Evolutionary conservation across 2,797 vertebrate genomes (phyloP).

Genomic region (Hoplostethus atlanticus): DNA sequence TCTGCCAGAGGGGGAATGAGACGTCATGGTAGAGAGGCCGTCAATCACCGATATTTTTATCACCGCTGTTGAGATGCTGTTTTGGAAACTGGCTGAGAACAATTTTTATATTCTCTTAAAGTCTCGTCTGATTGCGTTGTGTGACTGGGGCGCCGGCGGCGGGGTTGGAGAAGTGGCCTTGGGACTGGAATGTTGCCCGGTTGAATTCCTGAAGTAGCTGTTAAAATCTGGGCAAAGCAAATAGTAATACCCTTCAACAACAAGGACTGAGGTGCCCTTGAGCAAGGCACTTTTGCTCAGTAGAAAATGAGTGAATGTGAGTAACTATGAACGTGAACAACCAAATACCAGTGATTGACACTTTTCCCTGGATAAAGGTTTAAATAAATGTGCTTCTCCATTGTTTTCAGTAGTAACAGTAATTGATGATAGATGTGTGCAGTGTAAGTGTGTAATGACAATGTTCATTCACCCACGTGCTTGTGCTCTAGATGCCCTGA

Average conservation of each 20-base stretch:
- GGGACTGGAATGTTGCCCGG: too few relatives aligned
- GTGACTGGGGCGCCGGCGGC: too few relatives aligned
- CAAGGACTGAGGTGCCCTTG: too few relatives aligned
- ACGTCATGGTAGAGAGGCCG: background rate
- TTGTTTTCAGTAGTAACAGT: background rate
- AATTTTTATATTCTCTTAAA: background rate
- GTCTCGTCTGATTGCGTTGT: background rate
- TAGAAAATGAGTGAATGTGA: too few relatives aligned
- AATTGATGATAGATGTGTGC: background rate
- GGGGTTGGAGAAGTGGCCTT: too few relatives aligned
- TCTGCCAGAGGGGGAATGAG: constrained; percentile 5
- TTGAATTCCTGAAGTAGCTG: too few relatives aligned
- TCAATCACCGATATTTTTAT: background rate
- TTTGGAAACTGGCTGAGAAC: background rate
- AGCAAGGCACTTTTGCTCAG: too few relatives aligned
- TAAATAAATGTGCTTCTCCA: background rate
- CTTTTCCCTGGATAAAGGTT: too few relatives aligned
- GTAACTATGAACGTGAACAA: too few relatives aligned
- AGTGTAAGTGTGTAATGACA: background rate
- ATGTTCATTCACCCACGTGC: background rate
- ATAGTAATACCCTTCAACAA: too few relatives aligned
- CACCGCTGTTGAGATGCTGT: background rate
- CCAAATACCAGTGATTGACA: too few relatives aligned
- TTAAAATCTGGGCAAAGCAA: too few relatives aligned
- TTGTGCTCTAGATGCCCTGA: constrained; percentile 88